Percentiles rank a stretch among this genome's conserved stretches.
Evolutionary conservation across 2,113 vertebrate genomes (phyloP).

Genomic region (Pampusana beccarii): DNA sequence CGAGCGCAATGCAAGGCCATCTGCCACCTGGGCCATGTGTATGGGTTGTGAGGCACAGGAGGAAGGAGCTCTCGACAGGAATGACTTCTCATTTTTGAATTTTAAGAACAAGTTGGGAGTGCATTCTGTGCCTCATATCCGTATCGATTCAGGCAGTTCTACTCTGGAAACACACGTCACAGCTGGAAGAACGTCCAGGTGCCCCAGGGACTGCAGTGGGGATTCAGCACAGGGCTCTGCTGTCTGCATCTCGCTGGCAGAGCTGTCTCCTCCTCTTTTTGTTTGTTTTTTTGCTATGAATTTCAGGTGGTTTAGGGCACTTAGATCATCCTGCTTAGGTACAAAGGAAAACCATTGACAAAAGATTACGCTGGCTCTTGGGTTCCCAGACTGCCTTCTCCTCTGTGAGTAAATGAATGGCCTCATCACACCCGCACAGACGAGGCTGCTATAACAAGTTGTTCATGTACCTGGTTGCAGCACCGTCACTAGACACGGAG

Average conservation of each 20-base stretch:
- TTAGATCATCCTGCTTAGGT: not conserved
- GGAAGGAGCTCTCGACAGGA: not conserved
- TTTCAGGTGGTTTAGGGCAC: not conserved
- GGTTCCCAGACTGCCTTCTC: not conserved
- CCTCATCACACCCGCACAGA: not conserved
- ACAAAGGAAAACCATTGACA: not conserved
- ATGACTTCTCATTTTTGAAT: not conserved
- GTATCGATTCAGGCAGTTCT: not conserved
- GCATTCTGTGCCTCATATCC: rapidly evolving
- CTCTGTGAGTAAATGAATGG: not conserved
- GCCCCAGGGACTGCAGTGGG: not conserved
- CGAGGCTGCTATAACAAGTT: rapidly evolving
- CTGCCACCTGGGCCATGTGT: not conserved
- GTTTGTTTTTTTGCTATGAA: not conserved
- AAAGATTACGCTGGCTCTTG: not conserved
- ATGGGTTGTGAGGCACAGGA: rapidly evolving
- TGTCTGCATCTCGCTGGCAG: not conserved
- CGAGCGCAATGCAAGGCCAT: not conserved
- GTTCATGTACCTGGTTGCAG: not conserved
- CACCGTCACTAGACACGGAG: not conserved
- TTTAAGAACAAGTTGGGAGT: not conserved
- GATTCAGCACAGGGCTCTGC: rapidly evolving
- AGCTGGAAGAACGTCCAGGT: not conserved
- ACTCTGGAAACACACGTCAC: not conserved
- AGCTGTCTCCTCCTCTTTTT: not conserved